These are phyloP conservation scores for Smutsia temminckii DNA, from an alignment of 2,797 vertebrate genomes.

Conservation along the genomic window DNA sequence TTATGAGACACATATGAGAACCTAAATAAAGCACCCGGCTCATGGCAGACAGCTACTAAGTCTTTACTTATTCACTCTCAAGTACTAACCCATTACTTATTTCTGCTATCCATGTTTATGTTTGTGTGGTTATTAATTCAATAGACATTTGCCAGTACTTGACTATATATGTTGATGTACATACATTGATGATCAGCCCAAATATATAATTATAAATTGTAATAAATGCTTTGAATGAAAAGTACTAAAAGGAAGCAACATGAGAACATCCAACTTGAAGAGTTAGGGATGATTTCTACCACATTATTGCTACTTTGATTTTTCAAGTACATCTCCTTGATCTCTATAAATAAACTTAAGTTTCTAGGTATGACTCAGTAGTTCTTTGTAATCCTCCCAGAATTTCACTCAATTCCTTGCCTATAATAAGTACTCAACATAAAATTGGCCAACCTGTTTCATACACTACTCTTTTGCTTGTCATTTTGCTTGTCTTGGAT, in stretches of 20 bases:
- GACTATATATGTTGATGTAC: no score
- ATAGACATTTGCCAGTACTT: not conserved
- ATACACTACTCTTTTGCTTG: not conserved
- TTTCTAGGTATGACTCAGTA: not conserved
- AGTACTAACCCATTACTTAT: not conserved
- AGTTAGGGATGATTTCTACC: not conserved
- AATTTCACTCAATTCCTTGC: not conserved
- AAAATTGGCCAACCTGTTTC: not conserved
- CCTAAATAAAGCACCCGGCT: not conserved
- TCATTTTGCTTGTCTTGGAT: not conserved
- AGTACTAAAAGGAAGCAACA: not conserved
- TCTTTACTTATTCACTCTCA: not conserved
- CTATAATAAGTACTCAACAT: not conserved
- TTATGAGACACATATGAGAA: not conserved
- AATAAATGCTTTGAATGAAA: constrained; percentile 24
- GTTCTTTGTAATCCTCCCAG: not conserved
- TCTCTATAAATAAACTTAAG: not conserved
- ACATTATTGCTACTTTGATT: not conserved
- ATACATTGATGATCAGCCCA: not conserved
- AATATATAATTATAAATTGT: not conserved
- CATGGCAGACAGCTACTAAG: not conserved
- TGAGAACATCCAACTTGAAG: not conserved
- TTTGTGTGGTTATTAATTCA: not conserved
- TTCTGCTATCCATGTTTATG: not conserved
- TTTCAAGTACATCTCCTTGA: not conserved